Base-by-base conservation (phyloP, 2,113 vertebrate genomes). In the Anhinga rufa region DNA sequence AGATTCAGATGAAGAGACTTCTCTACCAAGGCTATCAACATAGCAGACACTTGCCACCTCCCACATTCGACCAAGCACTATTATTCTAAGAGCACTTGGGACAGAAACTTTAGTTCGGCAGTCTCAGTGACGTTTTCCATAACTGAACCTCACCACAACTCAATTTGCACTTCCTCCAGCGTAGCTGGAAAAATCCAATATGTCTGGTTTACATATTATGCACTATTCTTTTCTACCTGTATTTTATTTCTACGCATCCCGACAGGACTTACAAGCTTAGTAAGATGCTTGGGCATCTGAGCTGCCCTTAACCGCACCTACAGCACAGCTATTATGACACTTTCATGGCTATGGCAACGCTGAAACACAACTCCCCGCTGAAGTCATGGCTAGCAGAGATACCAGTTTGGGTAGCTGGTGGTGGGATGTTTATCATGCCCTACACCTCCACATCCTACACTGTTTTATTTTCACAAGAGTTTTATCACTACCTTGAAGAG, bases 321-420 rank as follows among this genome's bases (percentile, higher is more conserved):
- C 32, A 5, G 25, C 25, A 2, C 2, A 17, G 14, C 34, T 25
- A 6, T 1, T 9, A 7, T 0, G 13, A 18, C 36, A 15, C 25
- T 14, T 36, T 24, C 76, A 17, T 61, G 75, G 68, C 46, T 12
- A 1, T 2, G 25, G 9, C 6, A 62, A 14, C 61, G 18, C 38
- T 26, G 7, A 25, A 62, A 34, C 19, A 8, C 49, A 68, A 5
- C 12, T 24, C 21, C 38, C 34, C 32, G 8, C 6, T 5, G 12
- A 29, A 31, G 71, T 9, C 54, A 15, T 0, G 4, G 58, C 6
- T 8, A 32, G 44, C 66, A 64, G 25, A 16, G 28, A 3, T 1
- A 7, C 0, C 77, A 17, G 4, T 54, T 11, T 25, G 52, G 31
- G 10, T 9, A 34, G 60, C 25, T 26, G n/a, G 4, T 5, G 4